A percentile compares a stretch with the other conserved stretches of the same genome.
Conservation (phyloP, 2,797 vertebrate species). For the Macropodus opercularis region DNA sequence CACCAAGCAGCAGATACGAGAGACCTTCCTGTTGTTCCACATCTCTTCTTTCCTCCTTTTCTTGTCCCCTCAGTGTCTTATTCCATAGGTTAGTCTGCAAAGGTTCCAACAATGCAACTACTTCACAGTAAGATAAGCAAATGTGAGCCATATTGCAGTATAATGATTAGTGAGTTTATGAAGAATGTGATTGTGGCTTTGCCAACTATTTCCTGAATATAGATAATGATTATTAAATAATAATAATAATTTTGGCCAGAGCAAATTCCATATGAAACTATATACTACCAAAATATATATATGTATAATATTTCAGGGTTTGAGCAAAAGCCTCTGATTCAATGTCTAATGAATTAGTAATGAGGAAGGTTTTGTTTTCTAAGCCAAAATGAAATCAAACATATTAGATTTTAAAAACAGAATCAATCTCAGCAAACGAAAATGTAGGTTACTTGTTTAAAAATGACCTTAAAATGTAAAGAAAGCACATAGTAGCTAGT, state of each 20-base stretch:
- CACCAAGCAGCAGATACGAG: conserved; percentile 24
- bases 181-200: neutral
- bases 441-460: neutral
- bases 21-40: conserved; percentile 11
- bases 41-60: conserved; percentile 7
- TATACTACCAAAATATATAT: too few relatives aligned
- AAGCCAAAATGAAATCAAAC: too few relatives aligned
- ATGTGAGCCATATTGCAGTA: neutral
- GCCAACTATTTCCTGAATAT: neutral
- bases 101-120: neutral
- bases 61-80: conserved; percentile 7
- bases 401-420: too few relatives aligned
- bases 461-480: neutral
- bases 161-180: neutral
- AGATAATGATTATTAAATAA: too few relatives aligned
- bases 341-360: too few relatives aligned
- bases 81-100: conserved; percentile 34
- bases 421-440: too few relatives aligned
- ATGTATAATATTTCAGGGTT: too few relatives aligned
- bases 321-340: too few relatives aligned
- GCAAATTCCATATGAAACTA: too few relatives aligned
- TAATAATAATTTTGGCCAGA: too few relatives aligned
- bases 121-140: neutral
- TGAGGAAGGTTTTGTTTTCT: too few relatives aligned
- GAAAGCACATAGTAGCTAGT: too few relatives aligned